phyloP scores from a whole-genome alignment of 2,888 invertebrate species.

The Cosmia pyralina region DNA sequence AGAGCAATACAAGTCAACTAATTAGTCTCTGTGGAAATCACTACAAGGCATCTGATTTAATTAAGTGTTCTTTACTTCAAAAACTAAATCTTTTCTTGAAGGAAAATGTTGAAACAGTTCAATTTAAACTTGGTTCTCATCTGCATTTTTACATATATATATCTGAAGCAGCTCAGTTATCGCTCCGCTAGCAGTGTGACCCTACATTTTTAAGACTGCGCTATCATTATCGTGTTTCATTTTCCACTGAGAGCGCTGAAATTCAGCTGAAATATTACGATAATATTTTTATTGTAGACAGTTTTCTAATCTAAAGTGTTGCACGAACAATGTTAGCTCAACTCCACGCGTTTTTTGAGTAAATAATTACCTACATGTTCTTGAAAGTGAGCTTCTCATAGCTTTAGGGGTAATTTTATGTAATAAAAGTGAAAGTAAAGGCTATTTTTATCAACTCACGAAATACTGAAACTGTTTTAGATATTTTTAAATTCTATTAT shows the following conservation, averaged over 20 bases:
- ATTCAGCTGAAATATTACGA: conserved; percentile 43
- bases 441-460: no score
- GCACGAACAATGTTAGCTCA: background rate
- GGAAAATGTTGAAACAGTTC: background rate
- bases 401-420: background rate
- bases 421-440: background rate
- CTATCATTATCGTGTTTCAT: conserved; percentile 55
- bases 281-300: conserved; percentile 32
- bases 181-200: conserved; percentile 27
- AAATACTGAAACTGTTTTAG: background rate
- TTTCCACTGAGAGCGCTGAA: conserved; percentile 39
- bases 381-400: background rate
- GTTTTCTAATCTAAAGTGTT: conserved; percentile 17
- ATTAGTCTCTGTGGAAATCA: conserved; percentile 2
- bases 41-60: background rate
- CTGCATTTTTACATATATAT: background rate
- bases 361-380: background rate
- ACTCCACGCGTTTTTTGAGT: background rate
- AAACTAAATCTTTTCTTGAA: no score
- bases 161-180: background rate
- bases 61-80: background rate
- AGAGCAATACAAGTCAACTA: background rate
- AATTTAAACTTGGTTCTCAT: background rate
- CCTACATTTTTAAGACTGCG: conserved; percentile 23
- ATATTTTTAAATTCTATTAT: background rate